Conservation (phyloP, 2,888 invertebrate genomes). For the Drosophila niveifrons region DNA sequence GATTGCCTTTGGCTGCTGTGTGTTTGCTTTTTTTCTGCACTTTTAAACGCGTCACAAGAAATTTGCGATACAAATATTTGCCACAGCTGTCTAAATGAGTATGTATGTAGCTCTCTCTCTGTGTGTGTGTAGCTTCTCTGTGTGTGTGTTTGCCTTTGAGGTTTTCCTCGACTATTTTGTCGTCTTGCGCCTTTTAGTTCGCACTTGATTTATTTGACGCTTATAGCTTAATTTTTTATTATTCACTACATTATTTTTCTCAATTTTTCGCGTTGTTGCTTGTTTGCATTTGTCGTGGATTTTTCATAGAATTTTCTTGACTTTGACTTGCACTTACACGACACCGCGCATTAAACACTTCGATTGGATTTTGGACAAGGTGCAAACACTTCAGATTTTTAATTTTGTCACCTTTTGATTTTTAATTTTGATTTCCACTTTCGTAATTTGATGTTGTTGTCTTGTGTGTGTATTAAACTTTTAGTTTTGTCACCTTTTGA, state of each 20-base stretch:
- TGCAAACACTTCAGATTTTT: conserved; percentile 35
- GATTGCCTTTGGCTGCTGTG: conserved; percentile 69
- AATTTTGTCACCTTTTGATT: conserved; percentile 9
- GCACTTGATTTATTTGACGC: conserved; percentile 73
- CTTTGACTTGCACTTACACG: conserved; percentile 55
- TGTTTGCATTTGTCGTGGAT: conserved; percentile 33
- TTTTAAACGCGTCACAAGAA: conserved; percentile 72
- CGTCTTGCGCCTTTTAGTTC: conserved; percentile 50
- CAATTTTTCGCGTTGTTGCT: conserved; percentile 7
- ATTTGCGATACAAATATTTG: conserved; percentile 56
- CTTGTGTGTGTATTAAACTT: conserved; percentile 23
- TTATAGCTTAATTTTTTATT: conserved; percentile 62
- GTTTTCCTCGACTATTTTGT: conserved; percentile 9
- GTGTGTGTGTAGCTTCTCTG: not conserved
- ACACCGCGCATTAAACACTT: conserved; percentile 26
- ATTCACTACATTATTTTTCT: conserved; percentile 20
- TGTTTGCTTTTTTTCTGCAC: conserved; percentile 69
- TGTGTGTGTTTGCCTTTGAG: conserved; percentile 13
- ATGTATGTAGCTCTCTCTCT: not conserved
- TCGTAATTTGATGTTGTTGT: conserved; percentile 3
- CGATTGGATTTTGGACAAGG: conserved; percentile 50
- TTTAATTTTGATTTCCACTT: conserved; percentile 4
- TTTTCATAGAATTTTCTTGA: conserved; percentile 32
- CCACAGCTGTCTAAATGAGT: not conserved
- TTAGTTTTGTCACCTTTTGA: conserved; percentile 22